Conservation (phyloP, 2,113 vertebrate species). For the Furnarius figulus region DNA sequence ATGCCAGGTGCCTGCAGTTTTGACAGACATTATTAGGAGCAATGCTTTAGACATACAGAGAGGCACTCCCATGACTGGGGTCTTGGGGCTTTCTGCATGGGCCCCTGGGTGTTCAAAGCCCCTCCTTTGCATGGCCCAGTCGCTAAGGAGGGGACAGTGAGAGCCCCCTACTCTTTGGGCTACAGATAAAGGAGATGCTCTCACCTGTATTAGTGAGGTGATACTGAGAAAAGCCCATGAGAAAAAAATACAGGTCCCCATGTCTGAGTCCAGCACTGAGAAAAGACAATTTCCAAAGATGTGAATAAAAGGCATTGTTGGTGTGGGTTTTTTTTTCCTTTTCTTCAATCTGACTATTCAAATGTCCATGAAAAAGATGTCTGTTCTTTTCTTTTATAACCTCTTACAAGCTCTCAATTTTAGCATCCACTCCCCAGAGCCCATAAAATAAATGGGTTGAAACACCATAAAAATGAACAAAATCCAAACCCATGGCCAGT, state of each 20-base stretch:
- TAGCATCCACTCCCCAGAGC: background rate
- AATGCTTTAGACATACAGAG: background rate
- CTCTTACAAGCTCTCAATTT: background rate
- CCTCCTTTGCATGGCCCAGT: background rate
- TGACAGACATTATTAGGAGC: background rate
- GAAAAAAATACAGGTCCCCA: background rate
- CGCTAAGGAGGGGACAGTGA: background rate
- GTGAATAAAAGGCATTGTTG: background rate
- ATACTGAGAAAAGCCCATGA: background rate
- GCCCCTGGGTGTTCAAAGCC: background rate
- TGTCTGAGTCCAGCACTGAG: background rate
- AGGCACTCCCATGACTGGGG: accelerated
- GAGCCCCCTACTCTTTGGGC: accelerated
- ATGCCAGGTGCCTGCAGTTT: background rate
- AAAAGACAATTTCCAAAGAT: background rate
- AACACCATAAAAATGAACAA: background rate
- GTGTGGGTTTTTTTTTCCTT: background rate
- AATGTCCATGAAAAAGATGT: background rate
- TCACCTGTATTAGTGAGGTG: background rate
- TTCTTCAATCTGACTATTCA: background rate
- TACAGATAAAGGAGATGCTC: background rate
- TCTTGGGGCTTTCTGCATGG: background rate
- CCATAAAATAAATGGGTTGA: conserved; percentile 30
- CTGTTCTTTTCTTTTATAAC: background rate
- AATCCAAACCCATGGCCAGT: background rate